Evolutionary conservation across 2,113 vertebrate species (phyloP), one percentile per base, ranked within the genome.

Genomic region (Poecile atricapillus): DNA sequence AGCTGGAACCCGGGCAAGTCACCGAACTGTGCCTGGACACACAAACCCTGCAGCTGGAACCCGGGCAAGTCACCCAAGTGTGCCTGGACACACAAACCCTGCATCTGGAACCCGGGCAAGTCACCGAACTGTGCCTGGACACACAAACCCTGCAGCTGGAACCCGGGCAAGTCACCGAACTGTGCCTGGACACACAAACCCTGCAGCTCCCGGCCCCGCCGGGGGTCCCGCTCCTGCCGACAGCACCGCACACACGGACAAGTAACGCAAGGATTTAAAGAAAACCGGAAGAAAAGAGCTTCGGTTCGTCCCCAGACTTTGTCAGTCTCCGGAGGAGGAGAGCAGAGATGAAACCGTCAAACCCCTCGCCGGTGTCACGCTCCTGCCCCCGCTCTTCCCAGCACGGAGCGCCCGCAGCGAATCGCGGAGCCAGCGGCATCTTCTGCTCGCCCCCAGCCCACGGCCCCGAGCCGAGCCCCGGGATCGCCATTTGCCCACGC

Each of bases 231-330:
- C 33, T 22, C 22, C 1, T 0, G 30, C 31, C 64, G 1, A 0
- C 2, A 4, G 2, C 3, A 9, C 44, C 65, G 1, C 4, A 15
- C 17, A 4, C 37, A 9, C 0, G 46, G 0, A 8, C 59, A 1
- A 47, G 41, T 2, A 3, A 15, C 1, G 1, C 39, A 1, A 5
- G 18, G 7, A 16, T 23, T 5, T 6, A 10, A 5, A 11, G 21
- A 13, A 22, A 21, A 25, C 7, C 47, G 2, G 15, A 13, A 21
- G 2, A 4, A 19, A n/a, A 13, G 17, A 8, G 11, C 46, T 14
- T 1, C 27, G 31, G 5, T n/a, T 25, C 1, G 44, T 11, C 16
- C n/a, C 13, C 4, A 22, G 25, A 20, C n/a, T 71, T 59, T 69
- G 37, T 78, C 75, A 75, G 60, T 0, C 21, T 12, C 47, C 3